phyloP scores from a whole-genome alignment of 2,113 vertebrate species.

The Embiotoca jacksoni region DNA sequence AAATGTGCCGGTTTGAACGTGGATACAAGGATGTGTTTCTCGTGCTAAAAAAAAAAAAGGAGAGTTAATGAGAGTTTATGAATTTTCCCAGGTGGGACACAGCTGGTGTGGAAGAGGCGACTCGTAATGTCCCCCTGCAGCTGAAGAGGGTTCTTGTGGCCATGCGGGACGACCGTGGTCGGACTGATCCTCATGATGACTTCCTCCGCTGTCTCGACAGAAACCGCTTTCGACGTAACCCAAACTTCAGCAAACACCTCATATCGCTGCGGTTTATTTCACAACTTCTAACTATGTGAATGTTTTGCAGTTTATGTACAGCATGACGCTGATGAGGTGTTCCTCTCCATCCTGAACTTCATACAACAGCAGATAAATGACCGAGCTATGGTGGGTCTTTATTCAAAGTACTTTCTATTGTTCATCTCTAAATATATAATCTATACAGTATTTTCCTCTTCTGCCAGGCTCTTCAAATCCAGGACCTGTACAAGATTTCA shows the following conservation, averaged over 20 bases:
- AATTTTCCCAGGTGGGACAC: conserved; percentile 70
- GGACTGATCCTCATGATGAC: conserved; percentile 40
- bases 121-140: conserved; percentile 62
- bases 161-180: conserved; percentile 58
- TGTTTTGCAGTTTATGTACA: conserved; percentile 64
- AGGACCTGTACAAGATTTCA: conserved; percentile 76
- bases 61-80: conserved; percentile 3
- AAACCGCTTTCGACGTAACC: conserved; percentile 70
- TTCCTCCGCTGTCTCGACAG: conserved; percentile 78
- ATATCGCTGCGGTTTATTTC: background rate
- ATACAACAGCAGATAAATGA: conserved; percentile 75
- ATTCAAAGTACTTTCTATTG: background rate
- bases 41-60: background rate
- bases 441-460: background rate
- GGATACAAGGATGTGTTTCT: background rate
- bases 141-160: conserved; percentile 65
- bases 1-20: background rate
- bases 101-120: background rate
- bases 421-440: background rate
- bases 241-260: background rate
- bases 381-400: conserved; percentile 64
- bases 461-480: conserved; percentile 74
- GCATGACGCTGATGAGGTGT: conserved; percentile 84
- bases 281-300: background rate
- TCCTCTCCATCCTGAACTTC: conserved; percentile 78